Conservation (phyloP, 2,113 vertebrate genomes). For the Pandion haliaetus region DNA sequence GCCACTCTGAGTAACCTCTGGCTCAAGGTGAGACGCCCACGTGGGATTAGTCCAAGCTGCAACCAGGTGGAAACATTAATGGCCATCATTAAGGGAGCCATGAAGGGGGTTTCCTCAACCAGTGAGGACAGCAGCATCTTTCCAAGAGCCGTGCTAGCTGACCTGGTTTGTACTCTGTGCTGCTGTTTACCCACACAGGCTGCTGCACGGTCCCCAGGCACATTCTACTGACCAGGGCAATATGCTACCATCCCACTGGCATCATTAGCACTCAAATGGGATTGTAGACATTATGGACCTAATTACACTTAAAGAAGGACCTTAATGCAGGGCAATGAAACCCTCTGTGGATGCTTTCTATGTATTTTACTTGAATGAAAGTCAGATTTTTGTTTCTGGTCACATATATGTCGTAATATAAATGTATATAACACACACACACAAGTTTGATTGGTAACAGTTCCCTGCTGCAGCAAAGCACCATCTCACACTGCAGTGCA, state of each 20-base stretch:
- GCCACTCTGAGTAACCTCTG: neutral
- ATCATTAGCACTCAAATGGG: neutral
- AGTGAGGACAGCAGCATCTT: neutral
- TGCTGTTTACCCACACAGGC: neutral
- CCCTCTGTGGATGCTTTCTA: neutral
- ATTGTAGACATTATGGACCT: neutral
- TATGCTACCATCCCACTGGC: neutral
- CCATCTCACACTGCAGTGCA: neutral
- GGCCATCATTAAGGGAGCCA: neutral
- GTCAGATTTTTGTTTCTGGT: neutral
- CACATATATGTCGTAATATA: neutral
- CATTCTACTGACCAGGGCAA: neutral
- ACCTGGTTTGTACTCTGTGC: neutral
- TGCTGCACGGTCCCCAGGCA: neutral
- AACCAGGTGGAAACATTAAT: constrained; percentile 4
- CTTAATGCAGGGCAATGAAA: neutral
- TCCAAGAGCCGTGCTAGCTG: neutral
- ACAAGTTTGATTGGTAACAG: neutral
- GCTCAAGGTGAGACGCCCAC: neutral
- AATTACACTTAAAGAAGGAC: neutral
- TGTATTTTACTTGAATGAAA: neutral
- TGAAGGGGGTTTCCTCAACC: neutral
- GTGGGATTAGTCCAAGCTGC: neutral
- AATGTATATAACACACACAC: neutral
- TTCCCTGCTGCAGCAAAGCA: neutral